Base-by-base conservation (phyloP, 2,888 invertebrate genomes). In the Heliconius erato region DNA sequence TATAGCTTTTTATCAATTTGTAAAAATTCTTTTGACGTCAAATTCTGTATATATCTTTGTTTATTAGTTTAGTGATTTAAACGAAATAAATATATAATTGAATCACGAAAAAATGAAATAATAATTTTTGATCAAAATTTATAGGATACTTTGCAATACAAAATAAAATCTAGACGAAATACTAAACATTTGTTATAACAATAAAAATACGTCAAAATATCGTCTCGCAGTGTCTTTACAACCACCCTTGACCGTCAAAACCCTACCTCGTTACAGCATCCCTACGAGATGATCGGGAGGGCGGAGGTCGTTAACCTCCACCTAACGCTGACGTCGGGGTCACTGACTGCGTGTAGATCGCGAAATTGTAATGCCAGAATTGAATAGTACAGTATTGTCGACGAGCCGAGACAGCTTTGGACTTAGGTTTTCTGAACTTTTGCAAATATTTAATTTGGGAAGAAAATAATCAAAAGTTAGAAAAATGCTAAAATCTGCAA, bases 341-440 rank as follows among this genome's bases (percentile, higher is more conserved):
- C 84, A 82, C n/a, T 82, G 84, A 84, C 84, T 74, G 74, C n/a
- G 80, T 79, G 71, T 80, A 78, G 82, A 74, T 84, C 63, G 76
- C 76, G 35, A 76, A 76, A 63, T 82, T 49, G 35, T 76, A 59
- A 74, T 74, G 63, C n/a, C 76, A 40, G 63, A 76, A 63, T 59
- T 76, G n/a, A 76, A 76, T 63, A 63, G 63, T 63, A 63, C 63
- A 63, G 63, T 63, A 63, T 63, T 23, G 63, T 23, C n/a, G n/a
- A 23, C 63, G 63, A 63, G n/a, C n/a, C 3, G 3, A 11, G n/a
- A 11, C 12, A 23, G n/a, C n/a, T 63, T n/a, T 63, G 12, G 12
- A n/a, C 11, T 0, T 63, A 63, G 3, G 3, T 63, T n/a, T 63
- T 3, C 0, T n/a, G n/a, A n/a, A n/a, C 11, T 11, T 63, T 63